These are phyloP conservation scores for Brienomyrus longianalis DNA, from an alignment of 2,113 vertebrate species.

Conservation along the genomic window DNA sequence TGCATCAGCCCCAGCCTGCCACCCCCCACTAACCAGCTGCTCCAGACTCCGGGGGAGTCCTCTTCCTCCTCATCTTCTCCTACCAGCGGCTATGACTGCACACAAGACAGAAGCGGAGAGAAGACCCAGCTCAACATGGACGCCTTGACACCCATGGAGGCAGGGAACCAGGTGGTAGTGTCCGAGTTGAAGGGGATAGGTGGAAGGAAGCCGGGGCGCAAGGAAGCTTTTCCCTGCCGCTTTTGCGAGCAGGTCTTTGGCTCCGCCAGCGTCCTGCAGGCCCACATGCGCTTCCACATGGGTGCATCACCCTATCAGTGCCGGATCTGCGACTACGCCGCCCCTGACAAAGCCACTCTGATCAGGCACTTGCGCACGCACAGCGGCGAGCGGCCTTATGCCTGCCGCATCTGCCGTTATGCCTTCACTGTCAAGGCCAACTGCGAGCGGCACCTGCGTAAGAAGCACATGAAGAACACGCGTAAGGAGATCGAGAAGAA, in stretches of 20 bases:
- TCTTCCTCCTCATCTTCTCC: constrained; percentile 48
- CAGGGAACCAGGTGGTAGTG: constrained; percentile 67
- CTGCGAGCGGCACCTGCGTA: constrained; percentile 92
- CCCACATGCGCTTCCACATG: constrained; percentile 88
- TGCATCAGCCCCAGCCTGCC: constrained; percentile 86
- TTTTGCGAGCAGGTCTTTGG: constrained; percentile 90
- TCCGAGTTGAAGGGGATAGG: constrained; percentile 64
- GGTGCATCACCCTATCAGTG: constrained; percentile 90
- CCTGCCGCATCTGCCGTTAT: constrained; percentile 96
- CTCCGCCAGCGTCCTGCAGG: constrained; percentile 81
- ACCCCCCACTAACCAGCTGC: constrained; percentile 65
- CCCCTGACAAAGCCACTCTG: constrained; percentile 88
- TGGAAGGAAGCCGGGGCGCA: constrained; percentile 64
- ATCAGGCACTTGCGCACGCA: constrained; percentile 92
- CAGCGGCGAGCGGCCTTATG: constrained; percentile 91
- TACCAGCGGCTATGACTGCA: background rate
- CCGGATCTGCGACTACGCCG: constrained; percentile 92
- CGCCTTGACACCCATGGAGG: constrained; percentile 62
- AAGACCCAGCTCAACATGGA: constrained; percentile 60
- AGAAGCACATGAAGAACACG: constrained; percentile 90
- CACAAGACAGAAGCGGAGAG: background rate
- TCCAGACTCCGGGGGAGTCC: constrained; percentile 64
- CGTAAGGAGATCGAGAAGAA: constrained; percentile 95
- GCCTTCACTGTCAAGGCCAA: constrained; percentile 98
- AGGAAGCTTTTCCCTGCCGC: constrained; percentile 81